Conservation (phyloP, 2,113 vertebrate species). For the Rissa tridactyla region DNA sequence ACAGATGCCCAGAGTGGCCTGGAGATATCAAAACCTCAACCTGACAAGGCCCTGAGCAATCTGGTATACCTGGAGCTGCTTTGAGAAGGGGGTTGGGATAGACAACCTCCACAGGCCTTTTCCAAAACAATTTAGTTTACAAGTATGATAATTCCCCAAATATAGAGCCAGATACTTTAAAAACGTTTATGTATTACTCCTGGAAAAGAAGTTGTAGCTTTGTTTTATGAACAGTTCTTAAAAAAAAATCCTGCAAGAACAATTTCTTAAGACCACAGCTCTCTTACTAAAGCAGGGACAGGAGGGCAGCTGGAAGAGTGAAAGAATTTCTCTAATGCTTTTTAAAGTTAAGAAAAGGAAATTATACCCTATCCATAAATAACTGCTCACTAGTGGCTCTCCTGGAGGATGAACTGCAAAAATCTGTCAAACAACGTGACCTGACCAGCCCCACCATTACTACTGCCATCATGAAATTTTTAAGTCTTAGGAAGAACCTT, state of each 20-base stretch:
- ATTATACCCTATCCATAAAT: neutral
- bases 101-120: neutral
- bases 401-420: neutral
- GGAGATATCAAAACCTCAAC: neutral
- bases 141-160: neutral
- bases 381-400: neutral
- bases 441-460: neutral
- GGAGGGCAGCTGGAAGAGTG: neutral
- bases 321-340: neutral
- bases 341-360: neutral
- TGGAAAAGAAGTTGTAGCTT: neutral
- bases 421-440: neutral
- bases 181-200: neutral
- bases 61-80: neutral
- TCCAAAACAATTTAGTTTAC: neutral
- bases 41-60: neutral
- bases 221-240: neutral
- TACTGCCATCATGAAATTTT: neutral
- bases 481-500: neutral
- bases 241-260: neutral
- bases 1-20: neutral
- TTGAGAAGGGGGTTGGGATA: neutral
- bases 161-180: neutral
- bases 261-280: neutral
- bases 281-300: neutral